These are phyloP conservation scores for Sclerurus mexicanus DNA, from an alignment of 2,113 vertebrate species.

Conservation along the genomic window DNA sequence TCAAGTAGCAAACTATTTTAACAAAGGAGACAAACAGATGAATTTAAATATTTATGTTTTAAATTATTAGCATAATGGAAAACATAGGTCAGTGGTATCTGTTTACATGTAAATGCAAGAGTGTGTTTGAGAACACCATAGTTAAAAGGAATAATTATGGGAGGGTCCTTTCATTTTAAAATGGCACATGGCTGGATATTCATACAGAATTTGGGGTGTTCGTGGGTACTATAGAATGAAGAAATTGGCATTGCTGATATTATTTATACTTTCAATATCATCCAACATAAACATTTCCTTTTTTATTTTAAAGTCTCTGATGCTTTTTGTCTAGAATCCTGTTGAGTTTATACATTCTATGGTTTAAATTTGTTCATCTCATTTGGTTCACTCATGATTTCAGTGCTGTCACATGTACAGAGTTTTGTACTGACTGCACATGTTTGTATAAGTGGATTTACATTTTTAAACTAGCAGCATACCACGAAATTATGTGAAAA, in stretches of 20 bases:
- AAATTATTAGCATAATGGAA: neutral
- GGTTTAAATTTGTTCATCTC: neutral
- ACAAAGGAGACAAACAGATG: neutral
- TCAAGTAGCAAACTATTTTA: neutral
- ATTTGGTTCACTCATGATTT: neutral
- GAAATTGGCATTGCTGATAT: neutral
- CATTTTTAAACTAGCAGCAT: neutral
- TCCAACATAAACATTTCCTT: neutral
- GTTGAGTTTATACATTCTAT: neutral
- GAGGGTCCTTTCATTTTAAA: neutral
- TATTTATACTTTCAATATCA: neutral
- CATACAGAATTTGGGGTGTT: neutral
- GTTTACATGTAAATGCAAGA: neutral
- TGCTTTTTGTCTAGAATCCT: neutral
- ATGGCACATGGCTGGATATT: neutral
- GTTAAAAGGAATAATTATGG: neutral
- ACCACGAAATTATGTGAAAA: conserved; percentile 36
- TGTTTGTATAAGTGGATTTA: conserved; percentile 5
- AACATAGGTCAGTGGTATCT: neutral
- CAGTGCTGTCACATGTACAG: neutral
- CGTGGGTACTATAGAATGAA: neutral
- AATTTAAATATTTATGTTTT: neutral
- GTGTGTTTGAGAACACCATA: neutral
- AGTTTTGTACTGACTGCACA: neutral
- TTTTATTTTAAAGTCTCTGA: neutral